Conservation (phyloP, 2,888 invertebrate species). For the Hymenopus coronatus region DNA sequence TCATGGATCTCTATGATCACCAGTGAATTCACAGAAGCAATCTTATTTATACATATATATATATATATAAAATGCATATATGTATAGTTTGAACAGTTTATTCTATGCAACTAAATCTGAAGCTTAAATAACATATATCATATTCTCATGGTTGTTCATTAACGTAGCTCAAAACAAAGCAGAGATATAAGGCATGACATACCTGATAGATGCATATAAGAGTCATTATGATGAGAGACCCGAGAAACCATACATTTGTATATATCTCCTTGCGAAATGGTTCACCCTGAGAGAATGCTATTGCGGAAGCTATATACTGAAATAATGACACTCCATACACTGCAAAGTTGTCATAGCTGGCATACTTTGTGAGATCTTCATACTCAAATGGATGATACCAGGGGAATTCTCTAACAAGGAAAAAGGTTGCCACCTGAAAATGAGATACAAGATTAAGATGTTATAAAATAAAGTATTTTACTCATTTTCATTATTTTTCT, state of each 20-base stretch:
- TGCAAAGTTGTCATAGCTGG: constrained; percentile 61
- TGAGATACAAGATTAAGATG: neutral
- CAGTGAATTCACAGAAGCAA: too few relatives aligned
- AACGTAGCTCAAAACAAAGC: too few relatives aligned
- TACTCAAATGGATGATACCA: constrained; percentile 55
- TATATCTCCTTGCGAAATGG: constrained; percentile 63
- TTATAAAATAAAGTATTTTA: too few relatives aligned
- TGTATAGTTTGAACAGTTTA: too few relatives aligned
- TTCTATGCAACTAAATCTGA: too few relatives aligned
- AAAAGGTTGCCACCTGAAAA: constrained; percentile 42
- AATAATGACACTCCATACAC: constrained; percentile 61
- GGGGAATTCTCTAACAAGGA: constrained; percentile 48
- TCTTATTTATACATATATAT: too few relatives aligned
- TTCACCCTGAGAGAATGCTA: constrained; percentile 63
- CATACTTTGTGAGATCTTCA: constrained; percentile 44
- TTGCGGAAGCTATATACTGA: constrained; percentile 63
- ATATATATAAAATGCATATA: too few relatives aligned
- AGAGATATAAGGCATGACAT: neutral
- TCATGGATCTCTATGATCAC: too few relatives aligned
- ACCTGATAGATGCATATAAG: constrained; percentile 48
- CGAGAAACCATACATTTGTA: constrained; percentile 55
- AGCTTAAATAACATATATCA: neutral
- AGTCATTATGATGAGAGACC: constrained; percentile 51
- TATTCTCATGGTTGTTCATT: too few relatives aligned
- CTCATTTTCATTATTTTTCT: too few relatives aligned